Percentiles rank a stretch among this genome's conserved stretches.
Conservation (phyloP, 2,888 invertebrate genomes). For the Lepidocyrtinus sp. region DNA sequence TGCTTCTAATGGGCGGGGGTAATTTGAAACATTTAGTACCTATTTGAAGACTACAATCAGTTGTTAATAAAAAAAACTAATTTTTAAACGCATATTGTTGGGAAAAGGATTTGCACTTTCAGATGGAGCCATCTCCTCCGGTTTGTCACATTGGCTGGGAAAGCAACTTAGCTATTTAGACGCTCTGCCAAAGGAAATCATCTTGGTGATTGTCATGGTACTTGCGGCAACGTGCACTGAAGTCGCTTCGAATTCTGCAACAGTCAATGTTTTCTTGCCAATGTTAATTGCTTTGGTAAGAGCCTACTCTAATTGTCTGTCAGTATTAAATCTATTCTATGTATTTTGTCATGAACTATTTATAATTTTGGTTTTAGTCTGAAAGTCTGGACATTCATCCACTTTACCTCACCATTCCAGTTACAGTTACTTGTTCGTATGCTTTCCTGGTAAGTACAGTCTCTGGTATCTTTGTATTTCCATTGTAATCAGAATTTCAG, state of each 20-base stretch:
- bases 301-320: no score
- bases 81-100: no score
- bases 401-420: constrained; percentile 90
- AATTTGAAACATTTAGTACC: background rate
- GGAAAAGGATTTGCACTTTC: constrained; percentile 93
- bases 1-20: constrained; percentile 58
- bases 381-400: constrained; percentile 84
- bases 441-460: constrained; percentile 77
- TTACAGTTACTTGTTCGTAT: constrained; percentile 90
- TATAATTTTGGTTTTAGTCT: constrained; percentile 75
- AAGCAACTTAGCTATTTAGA: constrained; percentile 79
- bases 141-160: constrained; percentile 84
- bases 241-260: constrained; percentile 92
- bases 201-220: constrained; percentile 83
- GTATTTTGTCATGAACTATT: background rate
- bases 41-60: no score
- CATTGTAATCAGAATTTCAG: background rate
- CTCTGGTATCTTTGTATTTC: background rate
- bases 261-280: constrained; percentile 89
- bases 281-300: constrained; percentile 85
- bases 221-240: constrained; percentile 80
- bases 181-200: constrained; percentile 77
- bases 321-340: background rate
- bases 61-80: no score
- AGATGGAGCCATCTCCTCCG: constrained; percentile 85